phyloP scores from a whole-genome alignment of 2,797 vertebrate genomes.

The Danio albolineatus region DNA sequence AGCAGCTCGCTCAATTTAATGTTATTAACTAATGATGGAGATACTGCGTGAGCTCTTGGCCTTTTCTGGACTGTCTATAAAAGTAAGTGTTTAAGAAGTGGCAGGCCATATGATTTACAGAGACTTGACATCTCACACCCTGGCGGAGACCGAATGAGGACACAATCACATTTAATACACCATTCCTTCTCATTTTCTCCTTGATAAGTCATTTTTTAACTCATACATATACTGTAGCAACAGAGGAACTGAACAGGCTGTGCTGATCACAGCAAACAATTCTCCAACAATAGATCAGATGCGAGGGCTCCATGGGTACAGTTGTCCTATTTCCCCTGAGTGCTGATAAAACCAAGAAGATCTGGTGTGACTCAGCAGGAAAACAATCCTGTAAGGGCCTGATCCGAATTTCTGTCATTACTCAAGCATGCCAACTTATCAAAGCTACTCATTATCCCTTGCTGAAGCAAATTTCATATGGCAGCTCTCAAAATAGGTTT shows the following conservation, averaged over 20 bases:
- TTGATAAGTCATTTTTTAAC: slow-evolving; percentile 32
- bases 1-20: slow-evolving; percentile 14
- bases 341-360: slow-evolving; percentile 2
- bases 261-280: slow-evolving; percentile 28
- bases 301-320: not conserved
- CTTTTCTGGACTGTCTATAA: slow-evolving; percentile 35
- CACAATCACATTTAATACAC: slow-evolving; percentile 58
- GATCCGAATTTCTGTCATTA: slow-evolving; percentile 4
- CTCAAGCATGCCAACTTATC: not conserved
- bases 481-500: not conserved
- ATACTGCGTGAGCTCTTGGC: slow-evolving; percentile 51
- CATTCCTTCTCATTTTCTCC: slow-evolving; percentile 52
- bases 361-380: slow-evolving; percentile 30
- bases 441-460: slow-evolving; percentile 15
- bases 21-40: slow-evolving; percentile 55
- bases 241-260: slow-evolving; percentile 9
- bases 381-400: slow-evolving; percentile 20
- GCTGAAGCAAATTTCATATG: not conserved
- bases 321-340: slow-evolving; percentile 34
- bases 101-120: slow-evolving; percentile 26
- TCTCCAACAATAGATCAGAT: slow-evolving; percentile 6
- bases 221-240: slow-evolving; percentile 8
- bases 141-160: slow-evolving; percentile 42
- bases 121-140: not conserved
- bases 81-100: slow-evolving; percentile 33